Percentiles rank a stretch among this genome's conserved stretches.
phyloP scores from a whole-genome alignment of 2,888 invertebrate genomes.

The Teleiodes luculella region DNA sequence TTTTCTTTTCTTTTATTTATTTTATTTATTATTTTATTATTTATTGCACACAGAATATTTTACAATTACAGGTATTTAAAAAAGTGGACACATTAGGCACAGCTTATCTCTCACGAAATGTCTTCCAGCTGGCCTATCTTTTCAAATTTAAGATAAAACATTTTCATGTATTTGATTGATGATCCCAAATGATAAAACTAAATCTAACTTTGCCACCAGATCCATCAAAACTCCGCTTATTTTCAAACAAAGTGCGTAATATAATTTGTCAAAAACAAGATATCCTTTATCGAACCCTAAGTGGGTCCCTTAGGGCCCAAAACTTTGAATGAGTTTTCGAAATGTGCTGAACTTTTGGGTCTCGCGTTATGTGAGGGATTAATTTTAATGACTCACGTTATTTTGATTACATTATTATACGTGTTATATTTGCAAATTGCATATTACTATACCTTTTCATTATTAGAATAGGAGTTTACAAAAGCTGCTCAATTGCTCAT shows the following conservation, averaged over 20 bases:
- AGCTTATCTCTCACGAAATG: too few relatives aligned
- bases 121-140: too few relatives aligned
- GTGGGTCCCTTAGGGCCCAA: conserved; percentile 7
- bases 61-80: too few relatives aligned
- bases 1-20: too few relatives aligned
- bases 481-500: too few relatives aligned
- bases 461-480: neutral
- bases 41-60: too few relatives aligned
- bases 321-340: conserved; percentile 46
- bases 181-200: neutral
- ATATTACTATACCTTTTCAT: conserved; percentile 1
- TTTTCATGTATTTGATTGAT: too few relatives aligned
- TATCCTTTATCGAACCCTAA: conserved; percentile 15
- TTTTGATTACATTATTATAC: conserved; percentile 18
- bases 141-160: too few relatives aligned
- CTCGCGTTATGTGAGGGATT: conserved; percentile 30
- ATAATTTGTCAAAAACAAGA: conserved; percentile 10
- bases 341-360: conserved; percentile 56
- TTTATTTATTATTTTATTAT: too few relatives aligned
- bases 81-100: too few relatives aligned
- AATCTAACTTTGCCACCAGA: neutral
- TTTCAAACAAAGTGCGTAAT: conserved; percentile 3
- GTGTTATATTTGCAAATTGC: neutral
- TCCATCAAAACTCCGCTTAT: conserved; percentile 5
- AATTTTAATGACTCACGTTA: conserved; percentile 24